phyloP scores from a whole-genome alignment of 2,797 vertebrate genomes.

The Thaleichthys pacificus region DNA sequence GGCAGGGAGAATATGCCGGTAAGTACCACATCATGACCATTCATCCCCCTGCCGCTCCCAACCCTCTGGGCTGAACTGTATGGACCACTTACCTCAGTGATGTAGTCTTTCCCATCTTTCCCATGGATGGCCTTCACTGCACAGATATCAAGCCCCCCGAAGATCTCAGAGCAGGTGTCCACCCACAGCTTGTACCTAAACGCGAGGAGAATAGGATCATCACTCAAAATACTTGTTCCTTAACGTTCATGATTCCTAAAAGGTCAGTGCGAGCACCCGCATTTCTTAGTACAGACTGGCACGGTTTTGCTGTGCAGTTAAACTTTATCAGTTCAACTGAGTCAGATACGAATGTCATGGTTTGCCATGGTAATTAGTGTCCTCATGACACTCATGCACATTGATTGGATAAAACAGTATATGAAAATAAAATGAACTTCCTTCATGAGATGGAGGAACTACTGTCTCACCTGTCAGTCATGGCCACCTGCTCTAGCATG shows the following conservation, averaged over 20 bases:
- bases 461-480: constrained; percentile 88
- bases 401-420: neutral
- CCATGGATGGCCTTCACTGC: constrained; percentile 97
- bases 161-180: constrained; percentile 93
- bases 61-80: neutral
- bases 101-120: constrained; percentile 95
- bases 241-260: neutral
- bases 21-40: neutral
- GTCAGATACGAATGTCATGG: no score
- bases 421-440: neutral
- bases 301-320: neutral
- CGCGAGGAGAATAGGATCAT: neutral
- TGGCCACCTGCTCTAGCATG: constrained; percentile 97
- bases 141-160: constrained; percentile 94
- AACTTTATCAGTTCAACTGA: neutral
- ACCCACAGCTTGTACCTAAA: constrained; percentile 96
- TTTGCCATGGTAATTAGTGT: no score
- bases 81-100: constrained; percentile 87
- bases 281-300: neutral
- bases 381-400: no score
- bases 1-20: constrained; percentile 1
- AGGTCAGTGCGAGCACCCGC: neutral
- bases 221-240: neutral
- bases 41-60: neutral
- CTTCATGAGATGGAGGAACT: neutral